A percentile compares a stretch with the other conserved stretches of the same genome.
phyloP scores from a whole-genome alignment of 35 echinoderm and acorn worm species.

The Lytechinus pictus region DNA sequence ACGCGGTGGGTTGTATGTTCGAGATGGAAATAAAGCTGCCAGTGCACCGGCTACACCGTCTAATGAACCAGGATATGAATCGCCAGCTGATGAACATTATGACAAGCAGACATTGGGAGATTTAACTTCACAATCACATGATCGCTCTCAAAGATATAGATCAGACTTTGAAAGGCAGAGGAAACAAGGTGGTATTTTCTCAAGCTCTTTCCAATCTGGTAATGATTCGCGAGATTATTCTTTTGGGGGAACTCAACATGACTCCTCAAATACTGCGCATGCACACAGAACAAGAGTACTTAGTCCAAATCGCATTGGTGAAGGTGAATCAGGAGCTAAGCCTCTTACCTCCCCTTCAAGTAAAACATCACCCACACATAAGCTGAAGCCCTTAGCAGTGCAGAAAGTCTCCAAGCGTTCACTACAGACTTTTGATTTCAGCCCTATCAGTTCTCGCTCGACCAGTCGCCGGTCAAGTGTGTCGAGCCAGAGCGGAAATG shows the following conservation, averaged over 20 bases:
- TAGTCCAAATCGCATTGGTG: conserved; percentile 39
- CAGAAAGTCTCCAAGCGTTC: conserved; percentile 49
- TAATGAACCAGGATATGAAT: conserved; percentile 15
- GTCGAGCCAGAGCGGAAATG: conserved; percentile 48
- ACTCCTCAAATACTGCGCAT: conserved; percentile 9
- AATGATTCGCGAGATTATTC: conserved; percentile 25
- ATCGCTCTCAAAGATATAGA: background rate
- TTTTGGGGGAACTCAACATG: conserved; percentile 7
- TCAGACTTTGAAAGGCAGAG: conserved; percentile 8
- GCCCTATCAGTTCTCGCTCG: conserved; percentile 44
- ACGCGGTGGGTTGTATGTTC: conserved; percentile 32
- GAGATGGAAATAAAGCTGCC: conserved; percentile 31
- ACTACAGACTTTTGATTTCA: conserved; percentile 47
- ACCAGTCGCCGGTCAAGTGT: conserved; percentile 48
- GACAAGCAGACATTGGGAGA: conserved; percentile 21
- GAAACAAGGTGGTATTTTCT: conserved; percentile 26
- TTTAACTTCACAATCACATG: conserved; percentile 19
- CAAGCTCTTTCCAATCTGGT: background rate
- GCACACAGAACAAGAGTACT: conserved; percentile 48
- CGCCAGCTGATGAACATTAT: conserved; percentile 31
- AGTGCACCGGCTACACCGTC: conserved; percentile 40
- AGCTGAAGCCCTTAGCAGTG: conserved; percentile 47
- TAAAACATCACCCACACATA: conserved; percentile 34
- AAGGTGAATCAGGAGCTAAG: conserved; percentile 32
- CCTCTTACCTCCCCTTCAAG: conserved; percentile 34